A percentile compares a stretch with the other conserved stretches of the same genome.
These are phyloP conservation scores for Strix uralensis DNA, from an alignment of 2,113 vertebrate genomes.

Conservation along the genomic window DNA sequence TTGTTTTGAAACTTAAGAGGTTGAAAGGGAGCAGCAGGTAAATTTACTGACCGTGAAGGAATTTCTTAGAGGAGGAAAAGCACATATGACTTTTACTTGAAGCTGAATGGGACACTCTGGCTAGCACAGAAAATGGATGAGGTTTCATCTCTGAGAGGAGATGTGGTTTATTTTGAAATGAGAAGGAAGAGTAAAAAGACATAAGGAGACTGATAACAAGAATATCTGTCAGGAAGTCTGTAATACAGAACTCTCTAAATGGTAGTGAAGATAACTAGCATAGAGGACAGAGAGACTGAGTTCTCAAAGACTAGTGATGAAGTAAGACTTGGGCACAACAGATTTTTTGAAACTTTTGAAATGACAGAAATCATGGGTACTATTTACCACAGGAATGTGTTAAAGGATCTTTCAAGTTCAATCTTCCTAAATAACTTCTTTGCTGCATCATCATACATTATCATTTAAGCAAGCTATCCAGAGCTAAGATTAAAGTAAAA, in stretches of 20 bases:
- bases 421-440: background rate
- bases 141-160: background rate
- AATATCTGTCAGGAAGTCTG: background rate
- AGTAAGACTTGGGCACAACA: background rate
- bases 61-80: background rate
- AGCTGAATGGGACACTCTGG: background rate
- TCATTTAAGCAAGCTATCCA: background rate
- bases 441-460: fast-evolving
- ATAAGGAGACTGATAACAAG: background rate
- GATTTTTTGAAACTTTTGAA: background rate
- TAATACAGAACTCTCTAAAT: background rate
- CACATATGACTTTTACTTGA: background rate
- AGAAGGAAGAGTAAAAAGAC: background rate
- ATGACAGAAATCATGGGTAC: background rate
- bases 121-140: background rate
- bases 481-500: background rate
- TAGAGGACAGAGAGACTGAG: background rate
- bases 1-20: background rate
- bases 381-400: background rate
- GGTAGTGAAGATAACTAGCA: background rate
- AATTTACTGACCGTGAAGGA: background rate
- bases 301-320: background rate
- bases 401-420: background rate
- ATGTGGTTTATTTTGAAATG: background rate
- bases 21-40: background rate